Evolutionary conservation across 2,888 invertebrate species (phyloP).

Genomic region (Lasioglossum pauxillum): DNA sequence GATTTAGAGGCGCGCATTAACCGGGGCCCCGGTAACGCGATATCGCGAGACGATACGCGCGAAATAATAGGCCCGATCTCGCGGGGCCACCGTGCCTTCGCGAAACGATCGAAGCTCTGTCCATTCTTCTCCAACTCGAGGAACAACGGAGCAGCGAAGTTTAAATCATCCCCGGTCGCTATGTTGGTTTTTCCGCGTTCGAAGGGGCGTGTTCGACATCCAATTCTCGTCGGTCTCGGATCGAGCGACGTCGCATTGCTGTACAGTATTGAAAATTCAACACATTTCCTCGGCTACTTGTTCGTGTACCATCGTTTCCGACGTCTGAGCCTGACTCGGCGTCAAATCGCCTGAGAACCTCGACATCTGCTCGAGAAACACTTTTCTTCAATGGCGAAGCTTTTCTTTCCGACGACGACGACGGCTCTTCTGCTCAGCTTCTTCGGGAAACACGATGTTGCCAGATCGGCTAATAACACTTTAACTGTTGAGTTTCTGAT

Average conservation of each 20-base stretch:
- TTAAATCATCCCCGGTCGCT: not conserved
- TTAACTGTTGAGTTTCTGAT: not conserved
- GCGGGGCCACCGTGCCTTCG: not conserved
- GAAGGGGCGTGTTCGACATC: not conserved
- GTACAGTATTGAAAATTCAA: constrained; percentile 27
- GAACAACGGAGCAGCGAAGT: not conserved
- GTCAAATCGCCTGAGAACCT: constrained; percentile 60
- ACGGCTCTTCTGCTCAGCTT: not conserved
- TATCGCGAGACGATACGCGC: constrained; percentile 13
- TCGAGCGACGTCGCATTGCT: not conserved
- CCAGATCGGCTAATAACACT: not conserved
- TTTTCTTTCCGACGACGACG: not conserved
- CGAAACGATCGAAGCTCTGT: not conserved
- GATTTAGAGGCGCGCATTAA: constrained; percentile 52
- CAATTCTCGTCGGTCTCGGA: not conserved
- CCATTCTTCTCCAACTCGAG: not conserved
- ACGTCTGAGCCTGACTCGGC: constrained; percentile 41
- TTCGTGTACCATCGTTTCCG: constrained; percentile 46
- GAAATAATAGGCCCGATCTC: constrained; percentile 23
- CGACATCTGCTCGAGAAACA: constrained; percentile 59
- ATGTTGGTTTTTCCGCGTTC: not conserved
- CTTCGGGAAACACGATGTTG: not conserved
- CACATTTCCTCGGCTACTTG: constrained; percentile 43
- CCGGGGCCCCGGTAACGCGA: constrained; percentile 22
- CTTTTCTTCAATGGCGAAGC: constrained; percentile 3